Conservation (phyloP, 2,888 invertebrate species). For the Empis livida region DNA sequence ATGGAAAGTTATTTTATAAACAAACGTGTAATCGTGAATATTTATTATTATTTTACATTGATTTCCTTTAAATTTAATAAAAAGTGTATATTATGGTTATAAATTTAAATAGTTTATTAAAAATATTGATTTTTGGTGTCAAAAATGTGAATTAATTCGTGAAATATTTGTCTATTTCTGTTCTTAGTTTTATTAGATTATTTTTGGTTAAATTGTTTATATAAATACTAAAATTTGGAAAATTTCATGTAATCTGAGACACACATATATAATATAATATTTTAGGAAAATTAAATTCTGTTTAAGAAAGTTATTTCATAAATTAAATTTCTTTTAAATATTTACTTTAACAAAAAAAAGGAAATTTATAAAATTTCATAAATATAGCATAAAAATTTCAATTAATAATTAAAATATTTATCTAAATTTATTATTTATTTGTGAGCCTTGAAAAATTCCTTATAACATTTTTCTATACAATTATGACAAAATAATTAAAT, state of each 20-base stretch:
- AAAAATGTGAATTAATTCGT: slow-evolving; percentile 39
- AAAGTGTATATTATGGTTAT: slow-evolving; percentile 39
- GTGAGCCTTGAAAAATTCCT: no score
- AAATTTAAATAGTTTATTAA: slow-evolving; percentile 48
- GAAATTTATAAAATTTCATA: no score
- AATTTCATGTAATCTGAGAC: neutral
- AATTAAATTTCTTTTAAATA: no score
- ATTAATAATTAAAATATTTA: no score
- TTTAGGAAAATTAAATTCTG: no score
- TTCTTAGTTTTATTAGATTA: slow-evolving; percentile 40
- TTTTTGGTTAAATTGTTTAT: slow-evolving; percentile 25
- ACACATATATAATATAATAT: no score
- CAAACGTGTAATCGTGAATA: slow-evolving; percentile 44
- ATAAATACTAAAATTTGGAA: neutral
- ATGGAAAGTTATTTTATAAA: slow-evolving; percentile 45
- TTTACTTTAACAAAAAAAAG: no score
- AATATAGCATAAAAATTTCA: no score
- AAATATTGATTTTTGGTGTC: slow-evolving; percentile 56
- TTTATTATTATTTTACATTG: slow-evolving; percentile 50
- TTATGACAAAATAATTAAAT: no score
- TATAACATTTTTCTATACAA: no score
- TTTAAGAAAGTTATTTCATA: no score
- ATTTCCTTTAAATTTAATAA: slow-evolving; percentile 48
- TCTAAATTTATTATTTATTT: no score
- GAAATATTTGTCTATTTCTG: slow-evolving; percentile 41